Percentiles rank a stretch among this genome's conserved stretches.
Evolutionary conservation across 2,113 vertebrate species (phyloP).

Genomic region (Oncorhynchus kisutch): DNA sequence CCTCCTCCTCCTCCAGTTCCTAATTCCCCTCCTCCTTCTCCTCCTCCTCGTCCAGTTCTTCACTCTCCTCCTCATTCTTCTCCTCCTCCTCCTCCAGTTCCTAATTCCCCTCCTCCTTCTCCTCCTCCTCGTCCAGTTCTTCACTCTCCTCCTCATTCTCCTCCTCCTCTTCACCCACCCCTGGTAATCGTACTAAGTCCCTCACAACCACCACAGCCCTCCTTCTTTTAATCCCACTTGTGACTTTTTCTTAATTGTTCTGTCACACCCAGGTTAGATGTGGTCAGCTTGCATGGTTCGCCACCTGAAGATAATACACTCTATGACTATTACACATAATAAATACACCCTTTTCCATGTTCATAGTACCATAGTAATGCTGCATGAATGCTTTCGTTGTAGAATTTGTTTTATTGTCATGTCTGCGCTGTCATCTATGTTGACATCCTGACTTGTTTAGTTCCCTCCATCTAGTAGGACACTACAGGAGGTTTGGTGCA

Average conservation of each 20-base stretch:
- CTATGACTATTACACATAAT: neutral
- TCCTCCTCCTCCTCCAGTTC: neutral
- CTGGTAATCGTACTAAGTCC: conserved; percentile 71
- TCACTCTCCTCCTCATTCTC: neutral
- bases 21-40: neutral
- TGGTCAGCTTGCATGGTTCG: conserved; percentile 54
- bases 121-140: neutral
- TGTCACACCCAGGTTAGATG: conserved; percentile 16
- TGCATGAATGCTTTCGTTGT: conserved; percentile 1
- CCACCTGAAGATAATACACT: conserved; percentile 37
- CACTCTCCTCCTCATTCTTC: conserved; percentile 2
- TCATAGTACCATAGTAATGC: neutral
- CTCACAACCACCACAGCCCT: conserved; percentile 2
- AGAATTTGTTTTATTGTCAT: neutral
- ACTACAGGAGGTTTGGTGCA: neutral
- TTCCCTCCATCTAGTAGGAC: neutral
- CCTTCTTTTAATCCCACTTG: conserved; percentile 57
- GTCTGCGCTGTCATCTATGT: neutral
- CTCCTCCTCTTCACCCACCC: conserved; percentile 31
- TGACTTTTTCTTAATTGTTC: conserved; percentile 27
- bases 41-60: neutral
- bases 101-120: neutral
- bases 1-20: conserved; percentile 6
- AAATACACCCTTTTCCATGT: conserved; percentile 5
- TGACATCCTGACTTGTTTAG: neutral